Evolutionary conservation across 2,113 vertebrate genomes (phyloP).

Genomic region (Eira barbara): DNA sequence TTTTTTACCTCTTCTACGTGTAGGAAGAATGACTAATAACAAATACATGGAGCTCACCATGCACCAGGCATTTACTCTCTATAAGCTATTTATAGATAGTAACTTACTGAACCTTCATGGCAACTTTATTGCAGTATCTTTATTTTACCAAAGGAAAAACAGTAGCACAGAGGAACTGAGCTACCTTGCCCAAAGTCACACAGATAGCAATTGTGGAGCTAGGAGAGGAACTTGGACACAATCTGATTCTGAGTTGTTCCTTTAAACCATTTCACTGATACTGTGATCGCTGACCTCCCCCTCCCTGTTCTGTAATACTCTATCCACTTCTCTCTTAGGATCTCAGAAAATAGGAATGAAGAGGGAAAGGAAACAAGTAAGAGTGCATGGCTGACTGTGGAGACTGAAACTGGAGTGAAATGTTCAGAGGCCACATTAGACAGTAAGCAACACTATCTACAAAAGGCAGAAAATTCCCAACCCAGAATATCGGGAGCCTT

Average conservation of each 20-base stretch:
- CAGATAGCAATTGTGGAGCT: neutral
- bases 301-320: neutral
- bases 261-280: neutral
- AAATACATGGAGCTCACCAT: neutral
- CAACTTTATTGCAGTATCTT: neutral
- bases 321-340: neutral
- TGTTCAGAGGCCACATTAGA: neutral
- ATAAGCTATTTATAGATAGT: neutral
- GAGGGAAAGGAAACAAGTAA: neutral
- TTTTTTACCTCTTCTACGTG: neutral
- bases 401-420: neutral
- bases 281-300: neutral
- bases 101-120: neutral
- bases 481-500: neutral
- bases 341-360: slow-evolving; percentile 6
- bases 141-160: neutral
- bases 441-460: neutral
- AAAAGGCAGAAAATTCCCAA: neutral
- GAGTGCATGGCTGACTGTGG: too few relatives aligned
- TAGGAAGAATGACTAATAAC: neutral
- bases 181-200: neutral
- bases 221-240: neutral
- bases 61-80: neutral
- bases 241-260: neutral
- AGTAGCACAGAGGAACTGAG: neutral